A percentile compares a stretch with the other conserved stretches of the same genome.
Evolutionary conservation across 2,797 vertebrate genomes (phyloP).

Genomic region (Bufotes viridis): DNA sequence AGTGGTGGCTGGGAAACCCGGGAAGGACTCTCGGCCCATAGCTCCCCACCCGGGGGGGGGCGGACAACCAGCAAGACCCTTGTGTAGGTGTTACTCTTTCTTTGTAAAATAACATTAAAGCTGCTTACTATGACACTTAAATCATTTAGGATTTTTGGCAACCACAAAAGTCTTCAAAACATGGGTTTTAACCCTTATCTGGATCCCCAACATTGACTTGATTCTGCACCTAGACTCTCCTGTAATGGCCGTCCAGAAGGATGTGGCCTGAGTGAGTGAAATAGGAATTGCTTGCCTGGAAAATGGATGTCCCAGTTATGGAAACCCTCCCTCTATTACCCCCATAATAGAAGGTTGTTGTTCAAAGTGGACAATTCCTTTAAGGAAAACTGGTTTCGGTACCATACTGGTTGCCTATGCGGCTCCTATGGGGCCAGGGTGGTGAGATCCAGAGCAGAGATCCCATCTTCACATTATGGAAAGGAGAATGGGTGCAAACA

Average conservation of each 20-base stretch:
- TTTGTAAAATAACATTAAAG: too few relatives aligned
- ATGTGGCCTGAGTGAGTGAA: not conserved
- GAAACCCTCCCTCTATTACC: too few relatives aligned
- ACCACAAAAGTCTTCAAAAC: too few relatives aligned
- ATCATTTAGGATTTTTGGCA: not conserved
- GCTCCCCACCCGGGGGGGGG: not conserved
- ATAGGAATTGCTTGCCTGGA: not conserved
- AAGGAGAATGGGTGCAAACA: not conserved
- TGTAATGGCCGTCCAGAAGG: not conserved
- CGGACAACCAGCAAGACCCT: not conserved
- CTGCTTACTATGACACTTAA: not conserved
- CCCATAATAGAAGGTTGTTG: too few relatives aligned
- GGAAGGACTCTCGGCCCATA: not conserved
- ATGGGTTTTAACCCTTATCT: not conserved
- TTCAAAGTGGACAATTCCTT: not conserved
- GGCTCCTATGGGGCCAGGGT: too few relatives aligned
- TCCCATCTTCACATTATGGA: not conserved
- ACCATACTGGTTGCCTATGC: not conserved
- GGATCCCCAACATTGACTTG: too few relatives aligned
- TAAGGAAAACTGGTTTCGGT: not conserved
- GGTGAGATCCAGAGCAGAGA: too few relatives aligned
- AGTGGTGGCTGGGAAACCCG: not conserved
- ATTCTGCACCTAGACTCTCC: not conserved
- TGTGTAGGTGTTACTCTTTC: not conserved
- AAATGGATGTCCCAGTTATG: too few relatives aligned